Conservation (phyloP, 2,113 vertebrate genomes). For the Ariopsis seemanni region DNA sequence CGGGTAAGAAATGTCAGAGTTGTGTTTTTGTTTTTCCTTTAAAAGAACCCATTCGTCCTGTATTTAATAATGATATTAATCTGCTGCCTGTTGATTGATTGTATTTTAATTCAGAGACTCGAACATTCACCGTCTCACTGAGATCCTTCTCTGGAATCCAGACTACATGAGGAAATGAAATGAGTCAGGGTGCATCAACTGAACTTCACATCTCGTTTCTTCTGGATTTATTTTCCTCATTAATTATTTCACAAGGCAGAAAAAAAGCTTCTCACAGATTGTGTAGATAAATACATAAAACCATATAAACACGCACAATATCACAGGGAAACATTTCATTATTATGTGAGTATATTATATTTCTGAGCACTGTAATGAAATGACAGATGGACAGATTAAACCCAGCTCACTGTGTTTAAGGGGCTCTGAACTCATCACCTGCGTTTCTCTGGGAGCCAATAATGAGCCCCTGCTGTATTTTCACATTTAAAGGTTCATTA, state of each 20-base stretch:
- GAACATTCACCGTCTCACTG: no score
- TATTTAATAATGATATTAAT: no score
- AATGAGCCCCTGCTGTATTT: conserved; percentile 1
- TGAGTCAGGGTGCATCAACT: background rate
- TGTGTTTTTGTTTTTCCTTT: background rate
- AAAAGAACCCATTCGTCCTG: background rate
- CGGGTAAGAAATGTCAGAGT: background rate
- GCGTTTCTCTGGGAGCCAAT: background rate
- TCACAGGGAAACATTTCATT: background rate
- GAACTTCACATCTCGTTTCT: background rate
- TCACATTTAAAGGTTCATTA: background rate
- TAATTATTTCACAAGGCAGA: background rate
- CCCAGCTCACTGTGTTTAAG: no score
- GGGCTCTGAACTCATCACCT: no score
- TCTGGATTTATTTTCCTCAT: background rate
- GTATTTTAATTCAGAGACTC: no score
- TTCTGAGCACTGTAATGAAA: no score
- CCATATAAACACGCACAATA: background rate
- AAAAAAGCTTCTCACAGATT: background rate
- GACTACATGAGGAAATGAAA: background rate
- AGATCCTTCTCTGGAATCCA: no score
- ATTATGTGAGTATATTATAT: no score
- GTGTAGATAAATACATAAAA: background rate
- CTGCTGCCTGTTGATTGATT: no score
- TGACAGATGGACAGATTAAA: no score